Conservation (phyloP, 1,140 invertebrate species). For the Antheraea mylitta region DNA sequence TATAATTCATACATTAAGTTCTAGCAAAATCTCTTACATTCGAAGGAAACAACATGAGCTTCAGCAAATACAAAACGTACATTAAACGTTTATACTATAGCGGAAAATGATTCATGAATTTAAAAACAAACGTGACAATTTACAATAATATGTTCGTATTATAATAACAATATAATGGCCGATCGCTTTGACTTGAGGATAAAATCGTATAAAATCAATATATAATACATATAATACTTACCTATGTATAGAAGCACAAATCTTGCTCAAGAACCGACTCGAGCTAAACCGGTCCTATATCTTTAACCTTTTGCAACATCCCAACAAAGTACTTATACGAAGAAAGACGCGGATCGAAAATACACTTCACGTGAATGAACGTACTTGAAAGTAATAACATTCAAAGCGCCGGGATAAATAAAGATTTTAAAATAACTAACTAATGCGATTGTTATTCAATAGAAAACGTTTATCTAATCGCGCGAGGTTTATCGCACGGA, state of each 20-base stretch:
- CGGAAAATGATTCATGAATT: too few relatives aligned
- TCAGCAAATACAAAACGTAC: too few relatives aligned
- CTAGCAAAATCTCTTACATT: too few relatives aligned
- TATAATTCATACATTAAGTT: too few relatives aligned
- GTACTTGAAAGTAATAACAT: constrained; percentile 5
- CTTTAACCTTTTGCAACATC: constrained; percentile 38
- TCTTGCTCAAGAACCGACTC: constrained; percentile 22
- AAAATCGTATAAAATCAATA: background rate
- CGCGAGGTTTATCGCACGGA: constrained; percentile 31
- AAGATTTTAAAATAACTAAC: background rate
- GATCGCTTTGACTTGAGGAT: background rate
- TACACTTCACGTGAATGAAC: background rate
- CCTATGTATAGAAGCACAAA: constrained; percentile 16
- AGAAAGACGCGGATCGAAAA: constrained; percentile 29
- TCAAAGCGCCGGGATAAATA: constrained; percentile 10
- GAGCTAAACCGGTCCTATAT: constrained; percentile 32
- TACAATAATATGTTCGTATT: too few relatives aligned
- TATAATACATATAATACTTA: background rate
- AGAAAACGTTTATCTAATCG: constrained; percentile 36
- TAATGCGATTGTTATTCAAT: background rate
- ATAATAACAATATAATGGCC: background rate
- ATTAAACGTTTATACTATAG: too few relatives aligned
- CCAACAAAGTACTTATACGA: constrained; percentile 13
- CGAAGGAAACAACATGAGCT: too few relatives aligned
- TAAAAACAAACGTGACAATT: too few relatives aligned